Base-by-base conservation (phyloP, 2,797 vertebrate species). In the Pangasius larnaudii region DNA sequence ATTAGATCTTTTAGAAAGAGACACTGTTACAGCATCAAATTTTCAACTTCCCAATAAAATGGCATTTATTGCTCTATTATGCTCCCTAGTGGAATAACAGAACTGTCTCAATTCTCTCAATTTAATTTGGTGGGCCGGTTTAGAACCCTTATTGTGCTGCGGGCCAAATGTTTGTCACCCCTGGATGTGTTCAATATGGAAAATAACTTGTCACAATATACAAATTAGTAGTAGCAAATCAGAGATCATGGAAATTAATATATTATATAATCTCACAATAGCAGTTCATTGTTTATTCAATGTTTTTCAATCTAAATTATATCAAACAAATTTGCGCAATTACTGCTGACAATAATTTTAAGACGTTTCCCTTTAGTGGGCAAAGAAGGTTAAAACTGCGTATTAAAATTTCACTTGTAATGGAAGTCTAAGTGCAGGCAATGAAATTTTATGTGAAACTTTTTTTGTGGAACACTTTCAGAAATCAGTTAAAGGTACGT, bases 61-160 rank as follows among this genome's bases (percentile, higher is more conserved):
- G 2, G 8, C 1, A 7, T 46, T 61, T 65, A 5, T 30, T 65
- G 80, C 80, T 63, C 80, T 30, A 65, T 82, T n/a, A 65, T 65
- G 80, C 80, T 49, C 80, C 16, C 80, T 82, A 63, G 80, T 82
- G 80, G 80, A 63, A 49, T 46, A 42, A 82, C 3, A 39, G 51
- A 61, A 61, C 22, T 8, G 4, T 61, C 3, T 81, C 14, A 22
- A 22, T 56, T 8, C 4, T 61, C 8, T 81, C 13, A 22, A 22
- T 56, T 58, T 16, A 39, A 19, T 4, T 49, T 51, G 8, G 6
- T 9, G 10, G 27, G 49, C n/a, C n/a, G 1, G 2, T 18, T 53
- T 53, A 18, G 5, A 79, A 19, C 42, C 42, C 6, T 49, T 75
- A 75, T 19, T 27, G 11, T 75, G 42, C 42, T 49, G 39, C 1